phyloP scores from a whole-genome alignment of 2,888 invertebrate genomes.

The Ophion obscuratus region DNA sequence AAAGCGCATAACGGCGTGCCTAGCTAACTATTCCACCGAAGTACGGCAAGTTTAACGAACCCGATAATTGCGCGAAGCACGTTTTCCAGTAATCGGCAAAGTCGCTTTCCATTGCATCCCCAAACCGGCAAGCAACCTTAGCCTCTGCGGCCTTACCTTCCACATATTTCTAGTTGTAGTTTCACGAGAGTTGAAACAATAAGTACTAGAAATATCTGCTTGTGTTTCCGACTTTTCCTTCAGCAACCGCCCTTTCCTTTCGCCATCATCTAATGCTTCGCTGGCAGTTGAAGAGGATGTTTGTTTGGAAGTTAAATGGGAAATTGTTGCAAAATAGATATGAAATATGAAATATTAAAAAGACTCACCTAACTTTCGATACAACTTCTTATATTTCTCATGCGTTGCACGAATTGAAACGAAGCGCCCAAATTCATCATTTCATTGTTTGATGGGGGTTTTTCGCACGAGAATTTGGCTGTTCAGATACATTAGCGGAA shows the following conservation, averaged over 20 bases:
- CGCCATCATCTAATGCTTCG: background rate
- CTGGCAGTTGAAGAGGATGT: background rate
- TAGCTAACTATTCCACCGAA: constrained; percentile 3
- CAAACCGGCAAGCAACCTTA: background rate
- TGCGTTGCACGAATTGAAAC: background rate
- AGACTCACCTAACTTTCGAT: too few species aligned
- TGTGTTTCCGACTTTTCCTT: background rate
- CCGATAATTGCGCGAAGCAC: constrained; percentile 62
- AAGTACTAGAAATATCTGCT: constrained; percentile 24
- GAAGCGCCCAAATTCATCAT: background rate
- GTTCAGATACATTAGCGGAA: constrained; percentile 23
- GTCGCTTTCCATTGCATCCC: constrained; percentile 29
- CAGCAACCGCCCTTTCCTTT: background rate
- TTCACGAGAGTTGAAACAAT: constrained; percentile 52
- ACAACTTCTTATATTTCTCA: background rate
- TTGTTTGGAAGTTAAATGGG: background rate
- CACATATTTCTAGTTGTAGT: constrained; percentile 48
- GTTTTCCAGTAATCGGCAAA: constrained; percentile 58
- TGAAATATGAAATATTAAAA: too few species aligned
- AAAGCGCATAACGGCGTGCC: background rate
- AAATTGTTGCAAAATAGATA: background rate
- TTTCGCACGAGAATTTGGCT: background rate
- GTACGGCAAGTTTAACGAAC: constrained; percentile 59
- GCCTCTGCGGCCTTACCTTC: constrained; percentile 9
- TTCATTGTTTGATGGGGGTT: constrained; percentile 10